Conservation (phyloP, 92 coral and sea anemone genomes). For the Desmophyllum pertusum region DNA sequence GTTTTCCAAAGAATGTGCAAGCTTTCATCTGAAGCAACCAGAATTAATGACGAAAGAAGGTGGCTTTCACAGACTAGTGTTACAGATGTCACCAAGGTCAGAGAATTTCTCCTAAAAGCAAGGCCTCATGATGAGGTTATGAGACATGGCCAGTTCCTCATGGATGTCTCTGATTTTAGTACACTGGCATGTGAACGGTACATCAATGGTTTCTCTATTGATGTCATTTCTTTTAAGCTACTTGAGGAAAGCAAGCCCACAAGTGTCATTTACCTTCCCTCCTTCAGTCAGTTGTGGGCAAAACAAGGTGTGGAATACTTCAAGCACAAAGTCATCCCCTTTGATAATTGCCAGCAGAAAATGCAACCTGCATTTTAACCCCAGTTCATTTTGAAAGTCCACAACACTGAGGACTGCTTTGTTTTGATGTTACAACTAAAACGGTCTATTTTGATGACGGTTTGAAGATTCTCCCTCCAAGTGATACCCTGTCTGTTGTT, state of each 20-base stretch:
- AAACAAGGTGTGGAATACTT: not conserved
- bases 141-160: slow-evolving; percentile 34
- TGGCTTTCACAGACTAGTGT: slow-evolving; percentile 18
- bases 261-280: not conserved
- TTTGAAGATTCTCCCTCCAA: slow-evolving; percentile 1
- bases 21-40: too few species aligned
- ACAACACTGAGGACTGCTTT: not conserved
- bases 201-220: not conserved
- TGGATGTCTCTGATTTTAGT: slow-evolving; percentile 33
- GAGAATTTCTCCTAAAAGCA: slow-evolving; percentile 23
- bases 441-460: slow-evolving; percentile 33
- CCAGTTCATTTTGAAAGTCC: too few species aligned
- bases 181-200: too few species aligned
- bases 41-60: slow-evolving; percentile 7
- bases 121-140: slow-evolving; percentile 34
- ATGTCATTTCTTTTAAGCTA: slow-evolving; percentile 15
- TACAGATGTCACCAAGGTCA: slow-evolving; percentile 10
- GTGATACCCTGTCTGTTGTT: not conserved
- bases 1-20: slow-evolving; percentile 12
- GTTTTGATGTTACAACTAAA: too few species aligned
- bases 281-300: not conserved
- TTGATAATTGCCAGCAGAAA: not conserved
- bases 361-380: slow-evolving; percentile 11
- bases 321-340: slow-evolving; percentile 5
- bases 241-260: slow-evolving; percentile 3